Evolutionary conservation across 2,888 invertebrate genomes (phyloP).

Genomic region (Bombylius major): DNA sequence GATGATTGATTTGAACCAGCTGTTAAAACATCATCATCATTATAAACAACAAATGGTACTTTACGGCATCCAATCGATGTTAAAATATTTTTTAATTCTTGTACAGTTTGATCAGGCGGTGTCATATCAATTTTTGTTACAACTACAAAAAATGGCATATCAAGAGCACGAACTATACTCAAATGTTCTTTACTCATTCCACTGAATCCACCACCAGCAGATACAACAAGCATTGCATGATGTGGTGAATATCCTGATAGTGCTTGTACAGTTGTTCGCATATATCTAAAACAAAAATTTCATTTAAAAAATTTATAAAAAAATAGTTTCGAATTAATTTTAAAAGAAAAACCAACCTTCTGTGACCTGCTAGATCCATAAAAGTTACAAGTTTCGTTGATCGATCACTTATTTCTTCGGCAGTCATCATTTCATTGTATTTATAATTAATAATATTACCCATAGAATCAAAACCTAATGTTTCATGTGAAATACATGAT

Average conservation of each 20-base stretch:
- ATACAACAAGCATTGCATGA: constrained; percentile 76
- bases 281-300: constrained; percentile 41
- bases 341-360: constrained; percentile 40
- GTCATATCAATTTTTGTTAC: constrained; percentile 88
- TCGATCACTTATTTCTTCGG: constrained; percentile 85
- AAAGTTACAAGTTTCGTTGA: constrained; percentile 90
- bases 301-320: not conserved
- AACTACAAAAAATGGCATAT: constrained; percentile 85
- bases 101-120: constrained; percentile 40
- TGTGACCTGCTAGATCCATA: constrained; percentile 91
- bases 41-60: constrained; percentile 51
- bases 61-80: constrained; percentile 52
- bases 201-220: constrained; percentile 66
- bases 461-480: constrained; percentile 84
- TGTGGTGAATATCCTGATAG: constrained; percentile 88
- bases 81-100: constrained; percentile 47
- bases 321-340: not conserved
- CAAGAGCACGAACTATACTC: constrained; percentile 64
- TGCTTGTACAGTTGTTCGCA: constrained; percentile 89
- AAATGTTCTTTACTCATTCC: constrained; percentile 85
- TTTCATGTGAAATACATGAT: constrained; percentile 91
- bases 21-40: constrained; percentile 60
- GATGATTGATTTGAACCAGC: constrained; percentile 52
- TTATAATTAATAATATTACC: constrained; percentile 82
- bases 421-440: constrained; percentile 76